Conservation (phyloP, 1,140 invertebrate species). For the Helicoverpa zea region DNA sequence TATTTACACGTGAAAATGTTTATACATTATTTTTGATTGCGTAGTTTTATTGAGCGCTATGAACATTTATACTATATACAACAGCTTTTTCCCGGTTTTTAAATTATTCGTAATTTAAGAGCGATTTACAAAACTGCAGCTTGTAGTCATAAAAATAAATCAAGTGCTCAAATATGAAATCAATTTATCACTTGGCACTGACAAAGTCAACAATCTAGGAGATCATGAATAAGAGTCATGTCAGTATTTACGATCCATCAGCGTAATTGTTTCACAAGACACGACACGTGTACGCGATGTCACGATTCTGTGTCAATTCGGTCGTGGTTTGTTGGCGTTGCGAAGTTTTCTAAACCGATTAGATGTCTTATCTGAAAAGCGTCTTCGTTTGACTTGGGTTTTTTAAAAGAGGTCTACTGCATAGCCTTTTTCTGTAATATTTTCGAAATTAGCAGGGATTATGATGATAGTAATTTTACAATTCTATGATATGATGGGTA, state of each 20-base stretch:
- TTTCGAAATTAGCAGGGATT: too few species aligned
- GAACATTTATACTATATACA: too few species aligned
- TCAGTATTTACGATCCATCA: neutral
- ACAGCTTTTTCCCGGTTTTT: too few species aligned
- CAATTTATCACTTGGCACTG: neutral
- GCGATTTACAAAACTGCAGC: neutral
- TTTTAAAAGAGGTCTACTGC: neutral
- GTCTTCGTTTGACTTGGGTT: neutral
- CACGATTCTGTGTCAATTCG: constrained; percentile 13
- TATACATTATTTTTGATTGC: too few species aligned
- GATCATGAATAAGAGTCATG: neutral
- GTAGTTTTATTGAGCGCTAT: too few species aligned
- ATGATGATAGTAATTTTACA: too few species aligned
- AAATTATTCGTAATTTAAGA: too few species aligned
- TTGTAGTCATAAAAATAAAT: neutral
- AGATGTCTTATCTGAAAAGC: neutral
- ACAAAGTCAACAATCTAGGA: neutral
- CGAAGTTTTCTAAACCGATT: constrained; percentile 1
- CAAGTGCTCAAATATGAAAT: too few species aligned
- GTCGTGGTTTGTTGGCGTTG: neutral
- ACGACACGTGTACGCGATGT: neutral
- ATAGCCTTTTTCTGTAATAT: neutral
- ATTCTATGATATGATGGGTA: too few species aligned
- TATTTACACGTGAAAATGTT: too few species aligned
- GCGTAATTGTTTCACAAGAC: constrained; percentile 5